A percentile compares a stretch with the other conserved stretches of the same genome.
Conservation (phyloP, 2,888 invertebrate species). For the Orchesella flavescens region DNA sequence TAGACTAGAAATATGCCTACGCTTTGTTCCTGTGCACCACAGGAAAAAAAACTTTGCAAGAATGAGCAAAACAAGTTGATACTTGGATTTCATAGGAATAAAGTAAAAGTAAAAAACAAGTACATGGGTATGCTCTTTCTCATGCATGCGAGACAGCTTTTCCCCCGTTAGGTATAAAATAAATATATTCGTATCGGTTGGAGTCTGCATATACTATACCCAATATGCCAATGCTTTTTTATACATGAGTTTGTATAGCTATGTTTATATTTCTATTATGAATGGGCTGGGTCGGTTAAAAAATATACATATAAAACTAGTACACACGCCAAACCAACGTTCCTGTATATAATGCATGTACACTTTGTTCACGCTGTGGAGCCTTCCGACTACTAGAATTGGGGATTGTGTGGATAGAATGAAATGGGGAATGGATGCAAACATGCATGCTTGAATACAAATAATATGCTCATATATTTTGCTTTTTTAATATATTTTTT, state of each 20-base stretch:
- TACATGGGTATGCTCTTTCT: not conserved
- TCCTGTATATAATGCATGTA: too few species aligned
- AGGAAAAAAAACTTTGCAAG: too few species aligned
- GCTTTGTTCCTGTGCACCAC: conserved; percentile 32
- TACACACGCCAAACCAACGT: too few species aligned
- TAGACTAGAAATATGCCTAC: conserved; percentile 5
- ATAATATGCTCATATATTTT: too few species aligned
- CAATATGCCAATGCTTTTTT: not conserved
- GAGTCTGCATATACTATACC: not conserved
- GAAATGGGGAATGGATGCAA: too few species aligned
- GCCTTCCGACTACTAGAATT: too few species aligned
- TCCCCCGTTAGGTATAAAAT: not conserved
- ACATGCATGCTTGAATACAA: too few species aligned
- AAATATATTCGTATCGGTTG: conserved; percentile 8
- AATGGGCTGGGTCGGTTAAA: not conserved
- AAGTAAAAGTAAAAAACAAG: not conserved
- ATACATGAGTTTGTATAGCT: conserved; percentile 1
- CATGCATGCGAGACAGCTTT: not conserved
- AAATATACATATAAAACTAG: not conserved
- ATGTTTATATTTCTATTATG: conserved; percentile 1
- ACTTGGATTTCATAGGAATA: not conserved
- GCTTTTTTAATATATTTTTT: too few species aligned
- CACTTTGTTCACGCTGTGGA: too few species aligned
- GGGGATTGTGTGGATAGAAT: too few species aligned
- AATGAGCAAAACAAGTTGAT: not conserved